These are phyloP conservation scores for Euplexia lucipara DNA, from an alignment of 2,888 invertebrate species.

Conservation along the genomic window DNA sequence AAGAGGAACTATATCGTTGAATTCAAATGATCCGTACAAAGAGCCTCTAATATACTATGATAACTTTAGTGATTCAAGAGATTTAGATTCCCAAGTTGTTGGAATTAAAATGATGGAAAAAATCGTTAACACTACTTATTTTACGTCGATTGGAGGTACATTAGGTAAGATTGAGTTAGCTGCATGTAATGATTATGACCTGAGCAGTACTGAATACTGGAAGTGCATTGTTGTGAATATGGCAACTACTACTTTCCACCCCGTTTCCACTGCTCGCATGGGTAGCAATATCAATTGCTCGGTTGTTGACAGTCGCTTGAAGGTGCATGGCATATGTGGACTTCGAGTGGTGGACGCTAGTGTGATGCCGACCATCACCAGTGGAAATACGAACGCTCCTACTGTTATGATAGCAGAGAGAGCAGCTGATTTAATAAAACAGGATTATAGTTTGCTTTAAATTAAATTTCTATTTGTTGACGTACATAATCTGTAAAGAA, in stretches of 20 bases:
- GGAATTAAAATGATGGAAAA: conserved; percentile 33
- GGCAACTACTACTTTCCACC: conserved; percentile 47
- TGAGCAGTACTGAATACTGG: conserved; percentile 49
- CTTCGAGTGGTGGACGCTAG: conserved; percentile 93
- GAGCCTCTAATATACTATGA: conserved; percentile 72
- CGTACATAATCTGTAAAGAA: no score
- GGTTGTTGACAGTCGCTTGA: conserved; percentile 52
- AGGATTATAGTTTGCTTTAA: conserved; percentile 46
- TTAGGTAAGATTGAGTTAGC: conserved; percentile 23
- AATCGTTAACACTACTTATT: conserved; percentile 42
- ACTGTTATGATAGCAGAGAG: conserved; percentile 94
- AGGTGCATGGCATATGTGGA: conserved; percentile 36
- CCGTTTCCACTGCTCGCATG: conserved; percentile 52
- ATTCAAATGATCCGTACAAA: conserved; percentile 58
- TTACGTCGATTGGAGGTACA: conserved; percentile 36
- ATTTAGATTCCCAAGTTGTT: conserved; percentile 32
- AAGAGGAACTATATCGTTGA: conserved; percentile 51
- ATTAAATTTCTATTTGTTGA: no score
- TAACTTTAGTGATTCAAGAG: conserved; percentile 43
- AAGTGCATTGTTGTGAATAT: conserved; percentile 40
- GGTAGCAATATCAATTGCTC: conserved; percentile 30
- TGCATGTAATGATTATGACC: conserved; percentile 36
- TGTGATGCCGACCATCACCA: conserved; percentile 94
- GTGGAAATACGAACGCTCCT: conserved; percentile 94
- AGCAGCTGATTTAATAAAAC: conserved; percentile 63